Percentiles rank a stretch among this genome's conserved stretches.
Conservation (phyloP, 2,888 invertebrate species). For the Epistrophe grossulariae region DNA sequence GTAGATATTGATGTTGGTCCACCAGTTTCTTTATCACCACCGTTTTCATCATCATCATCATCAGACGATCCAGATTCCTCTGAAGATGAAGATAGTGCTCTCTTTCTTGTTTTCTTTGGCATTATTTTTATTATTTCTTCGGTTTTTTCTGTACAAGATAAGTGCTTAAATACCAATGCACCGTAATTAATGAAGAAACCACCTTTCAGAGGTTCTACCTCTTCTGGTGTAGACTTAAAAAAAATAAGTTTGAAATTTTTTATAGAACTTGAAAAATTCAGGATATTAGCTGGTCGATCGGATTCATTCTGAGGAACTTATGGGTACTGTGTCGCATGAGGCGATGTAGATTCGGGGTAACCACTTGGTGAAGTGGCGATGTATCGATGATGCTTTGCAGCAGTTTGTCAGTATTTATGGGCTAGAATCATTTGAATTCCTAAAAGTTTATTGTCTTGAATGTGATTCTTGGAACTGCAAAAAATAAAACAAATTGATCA, state of each 20-base stretch:
- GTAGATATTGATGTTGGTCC: slow-evolving; percentile 52
- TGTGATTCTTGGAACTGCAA: slow-evolving; percentile 85
- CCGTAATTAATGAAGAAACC: slow-evolving; percentile 99
- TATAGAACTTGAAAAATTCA: slow-evolving; percentile 83
- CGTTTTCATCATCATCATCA: slow-evolving; percentile 76
- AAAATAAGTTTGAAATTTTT: neutral
- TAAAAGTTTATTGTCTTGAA: slow-evolving; percentile 81
- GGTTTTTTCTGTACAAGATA: slow-evolving; percentile 83
- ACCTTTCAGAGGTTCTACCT: slow-evolving; percentile 94
- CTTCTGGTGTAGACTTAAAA: slow-evolving; percentile 93
- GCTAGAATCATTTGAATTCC: slow-evolving; percentile 93
- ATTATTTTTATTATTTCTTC: slow-evolving; percentile 83
- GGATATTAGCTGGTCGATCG: slow-evolving; percentile 89
- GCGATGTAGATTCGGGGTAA: slow-evolving; percentile 90
- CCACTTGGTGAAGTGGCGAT: slow-evolving; percentile 87
- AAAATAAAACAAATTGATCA: neutral
- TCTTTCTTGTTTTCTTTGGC: slow-evolving; percentile 82
- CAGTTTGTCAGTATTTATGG: slow-evolving; percentile 88
- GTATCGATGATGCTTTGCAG: slow-evolving; percentile 87
- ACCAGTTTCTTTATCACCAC: slow-evolving; percentile 71
- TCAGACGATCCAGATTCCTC: slow-evolving; percentile 80
- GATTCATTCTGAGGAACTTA: slow-evolving; percentile 90
- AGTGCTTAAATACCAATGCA: slow-evolving; percentile 92
- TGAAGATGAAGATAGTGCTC: slow-evolving; percentile 79
- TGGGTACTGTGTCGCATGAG: slow-evolving; percentile 92